A percentile compares a stretch with the other conserved stretches of the same genome.
phyloP scores from a whole-genome alignment of 2,113 vertebrate species.

The Prunella fulvescens region DNA sequence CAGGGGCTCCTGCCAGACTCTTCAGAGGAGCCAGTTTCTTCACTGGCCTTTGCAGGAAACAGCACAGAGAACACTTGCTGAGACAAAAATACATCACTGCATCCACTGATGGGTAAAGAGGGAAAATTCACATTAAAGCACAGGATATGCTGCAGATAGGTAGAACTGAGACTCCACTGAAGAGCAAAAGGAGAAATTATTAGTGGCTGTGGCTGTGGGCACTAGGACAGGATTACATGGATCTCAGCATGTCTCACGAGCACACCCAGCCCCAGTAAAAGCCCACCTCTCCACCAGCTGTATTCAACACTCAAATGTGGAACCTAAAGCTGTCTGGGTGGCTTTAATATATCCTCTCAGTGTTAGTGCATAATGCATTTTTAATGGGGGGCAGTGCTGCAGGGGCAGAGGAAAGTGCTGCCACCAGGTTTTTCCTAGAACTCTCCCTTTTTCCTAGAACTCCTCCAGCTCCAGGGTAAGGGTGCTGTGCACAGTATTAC shows the following conservation, averaged over 20 bases:
- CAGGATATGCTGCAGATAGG: not conserved
- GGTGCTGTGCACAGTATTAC: not conserved
- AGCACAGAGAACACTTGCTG: not conserved
- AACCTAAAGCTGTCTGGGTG: not conserved
- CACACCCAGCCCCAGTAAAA: not conserved
- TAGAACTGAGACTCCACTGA: not conserved
- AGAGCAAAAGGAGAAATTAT: not conserved
- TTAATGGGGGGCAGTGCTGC: not conserved
- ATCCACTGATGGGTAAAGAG: not conserved
- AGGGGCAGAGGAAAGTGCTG: not conserved
- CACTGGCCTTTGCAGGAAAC: not conserved
- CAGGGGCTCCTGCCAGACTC: not conserved
- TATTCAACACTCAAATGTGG: not conserved
- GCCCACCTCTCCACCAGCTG: not conserved
- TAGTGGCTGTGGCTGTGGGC: not conserved
- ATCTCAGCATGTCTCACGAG: not conserved
- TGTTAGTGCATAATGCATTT: not conserved
- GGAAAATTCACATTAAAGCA: not conserved
- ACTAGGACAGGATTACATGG: not conserved
- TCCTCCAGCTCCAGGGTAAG: not conserved
- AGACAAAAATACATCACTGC: not conserved
- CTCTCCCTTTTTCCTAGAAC: constrained; percentile 31
- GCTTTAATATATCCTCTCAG: constrained; percentile 13
- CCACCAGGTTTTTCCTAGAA: constrained; percentile 4
- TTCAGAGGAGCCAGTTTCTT: not conserved